phyloP scores from a whole-genome alignment of 2,113 vertebrate species.

The zebrafish (Danio rerio) region DNA sequence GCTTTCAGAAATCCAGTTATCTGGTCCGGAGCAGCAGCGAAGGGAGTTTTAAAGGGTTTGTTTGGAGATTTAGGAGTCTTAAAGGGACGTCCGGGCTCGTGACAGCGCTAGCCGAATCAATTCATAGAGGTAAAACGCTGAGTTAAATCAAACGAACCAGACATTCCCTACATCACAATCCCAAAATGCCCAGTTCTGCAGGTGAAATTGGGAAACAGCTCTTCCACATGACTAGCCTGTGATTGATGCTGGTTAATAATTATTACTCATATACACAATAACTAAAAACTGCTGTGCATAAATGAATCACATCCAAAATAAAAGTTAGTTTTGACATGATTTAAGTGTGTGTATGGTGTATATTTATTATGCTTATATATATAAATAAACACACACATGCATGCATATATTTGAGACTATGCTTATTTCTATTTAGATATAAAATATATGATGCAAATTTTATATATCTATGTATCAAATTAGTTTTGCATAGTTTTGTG shows the following conservation, averaged over 20 bases:
- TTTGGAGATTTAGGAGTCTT: conserved; percentile 15
- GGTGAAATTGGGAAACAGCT: not conserved
- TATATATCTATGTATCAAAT: no score
- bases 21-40: conserved; percentile 14
- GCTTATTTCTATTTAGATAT: no score
- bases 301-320: no score
- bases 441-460: no score
- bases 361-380: no score
- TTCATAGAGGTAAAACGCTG: not conserved
- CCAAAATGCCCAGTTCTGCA: conserved; percentile 4
- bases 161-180: conserved; percentile 13
- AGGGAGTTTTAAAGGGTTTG: conserved; percentile 52
- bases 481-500: no score
- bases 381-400: no score
- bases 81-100: conserved; percentile 28
- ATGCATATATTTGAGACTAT: no score
- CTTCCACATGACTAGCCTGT: not conserved
- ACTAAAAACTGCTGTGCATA: not conserved
- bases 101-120: not conserved
- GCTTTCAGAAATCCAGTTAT: not conserved
- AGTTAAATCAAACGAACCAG: not conserved
- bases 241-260: not conserved
- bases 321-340: no score
- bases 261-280: not conserved
- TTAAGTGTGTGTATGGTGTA: no score